Evolutionary conservation across 2,888 invertebrate genomes (phyloP).

Genomic region (Helobdella robusta): DNA sequence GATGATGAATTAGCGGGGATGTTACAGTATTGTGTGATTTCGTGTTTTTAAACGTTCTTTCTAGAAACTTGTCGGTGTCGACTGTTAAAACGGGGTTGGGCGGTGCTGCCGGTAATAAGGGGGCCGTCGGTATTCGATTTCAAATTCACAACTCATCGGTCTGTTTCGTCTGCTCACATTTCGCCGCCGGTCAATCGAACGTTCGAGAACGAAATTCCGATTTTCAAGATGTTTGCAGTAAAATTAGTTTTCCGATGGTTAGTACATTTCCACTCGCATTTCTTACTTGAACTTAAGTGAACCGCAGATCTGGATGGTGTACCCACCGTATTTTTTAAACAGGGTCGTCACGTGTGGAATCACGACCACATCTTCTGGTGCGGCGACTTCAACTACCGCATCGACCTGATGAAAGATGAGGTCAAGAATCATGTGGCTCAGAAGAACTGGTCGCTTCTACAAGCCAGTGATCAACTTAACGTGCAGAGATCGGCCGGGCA

Average conservation of each 20-base stretch:
- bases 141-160: constrained; percentile 83
- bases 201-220: constrained; percentile 88
- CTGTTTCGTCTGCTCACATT: constrained; percentile 96
- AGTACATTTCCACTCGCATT: constrained; percentile 29
- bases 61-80: constrained; percentile 79
- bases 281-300: not conserved
- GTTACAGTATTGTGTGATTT: too few species aligned
- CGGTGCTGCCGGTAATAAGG: constrained; percentile 95
- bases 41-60: not conserved
- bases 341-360: constrained; percentile 76
- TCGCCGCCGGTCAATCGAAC: constrained; percentile 96
- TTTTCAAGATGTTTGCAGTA: constrained; percentile 85
- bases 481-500: constrained; percentile 49
- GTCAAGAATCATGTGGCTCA: constrained; percentile 72
- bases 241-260: constrained; percentile 54
- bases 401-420: constrained; percentile 88
- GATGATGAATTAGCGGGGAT: not conserved
- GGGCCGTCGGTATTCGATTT: constrained; percentile 83
- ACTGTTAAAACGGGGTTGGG: constrained; percentile 95
- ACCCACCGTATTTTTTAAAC: constrained; percentile 30
- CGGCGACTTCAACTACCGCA: constrained; percentile 96
- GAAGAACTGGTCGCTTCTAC: constrained; percentile 65
- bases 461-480: constrained; percentile 77
- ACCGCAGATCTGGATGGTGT: not conserved
- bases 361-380: constrained; percentile 99